A percentile compares a stretch with the other conserved stretches of the same genome.
Evolutionary conservation across 2,888 invertebrate species (phyloP).

Genomic region (Galeopsomyia nigrocyanea): DNA sequence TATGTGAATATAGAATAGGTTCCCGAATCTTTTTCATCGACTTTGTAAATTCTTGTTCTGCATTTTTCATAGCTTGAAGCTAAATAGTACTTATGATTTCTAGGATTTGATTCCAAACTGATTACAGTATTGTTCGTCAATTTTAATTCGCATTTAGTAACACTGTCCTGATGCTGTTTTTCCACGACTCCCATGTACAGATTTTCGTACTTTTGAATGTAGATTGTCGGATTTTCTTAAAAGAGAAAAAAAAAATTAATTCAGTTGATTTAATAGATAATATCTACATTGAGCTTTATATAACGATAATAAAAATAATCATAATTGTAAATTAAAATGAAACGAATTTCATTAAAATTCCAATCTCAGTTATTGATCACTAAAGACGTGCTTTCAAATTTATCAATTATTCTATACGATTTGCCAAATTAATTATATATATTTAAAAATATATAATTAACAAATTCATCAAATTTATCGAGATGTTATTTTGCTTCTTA

Average conservation of each 20-base stretch:
- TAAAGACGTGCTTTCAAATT: no score
- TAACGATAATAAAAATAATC: neutral
- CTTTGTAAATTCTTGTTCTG: neutral
- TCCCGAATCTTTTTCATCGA: conserved; percentile 23
- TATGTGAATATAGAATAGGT: conserved; percentile 20
- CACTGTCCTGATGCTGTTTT: neutral
- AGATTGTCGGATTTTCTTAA: conserved; percentile 1
- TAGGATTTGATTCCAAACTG: no score
- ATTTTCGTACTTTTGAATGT: neutral
- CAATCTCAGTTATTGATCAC: no score
- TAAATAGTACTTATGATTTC: neutral
- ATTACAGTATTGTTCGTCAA: neutral
- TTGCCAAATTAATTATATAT: no score
- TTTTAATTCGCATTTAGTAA: conserved; percentile 17
- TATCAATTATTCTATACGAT: no score
- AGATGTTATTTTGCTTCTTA: no score
- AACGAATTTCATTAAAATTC: no score
- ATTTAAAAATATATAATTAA: no score
- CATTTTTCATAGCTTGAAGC: conserved; percentile 1
- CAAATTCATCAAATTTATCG: no score
- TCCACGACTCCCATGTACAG: conserved; percentile 1
- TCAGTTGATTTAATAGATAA: no score
- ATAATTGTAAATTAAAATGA: neutral
- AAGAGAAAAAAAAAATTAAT: no score
- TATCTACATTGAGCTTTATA: neutral